Percentiles rank a stretch among this genome's conserved stretches.
These are phyloP conservation scores for Harpagifer antarcticus DNA, from an alignment of 2,797 vertebrate species.

Conservation along the genomic window DNA sequence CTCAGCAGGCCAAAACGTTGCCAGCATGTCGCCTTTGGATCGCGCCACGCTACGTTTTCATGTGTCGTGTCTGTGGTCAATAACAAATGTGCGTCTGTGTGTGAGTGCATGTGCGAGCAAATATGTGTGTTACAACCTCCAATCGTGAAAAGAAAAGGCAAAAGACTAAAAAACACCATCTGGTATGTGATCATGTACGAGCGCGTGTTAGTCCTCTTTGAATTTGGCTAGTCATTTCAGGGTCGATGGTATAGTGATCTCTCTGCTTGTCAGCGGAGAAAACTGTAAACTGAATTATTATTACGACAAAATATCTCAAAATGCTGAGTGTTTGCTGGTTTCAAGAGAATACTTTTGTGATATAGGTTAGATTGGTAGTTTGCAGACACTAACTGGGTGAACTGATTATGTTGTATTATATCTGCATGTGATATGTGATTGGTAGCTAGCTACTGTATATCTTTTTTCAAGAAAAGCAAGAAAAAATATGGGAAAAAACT, in stretches of 20 bases:
- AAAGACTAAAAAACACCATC: slow-evolving; percentile 61
- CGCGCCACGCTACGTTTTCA: neutral
- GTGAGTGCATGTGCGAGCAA: slow-evolving; percentile 48
- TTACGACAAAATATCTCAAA: slow-evolving; percentile 82
- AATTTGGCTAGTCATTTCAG: slow-evolving; percentile 80
- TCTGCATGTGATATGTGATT: slow-evolving; percentile 90
- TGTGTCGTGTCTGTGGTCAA: slow-evolving; percentile 15
- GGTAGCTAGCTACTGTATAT: slow-evolving; percentile 87
- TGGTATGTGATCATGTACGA: slow-evolving; percentile 80
- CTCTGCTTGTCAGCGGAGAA: slow-evolving; percentile 75
- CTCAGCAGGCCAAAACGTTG: slow-evolving; percentile 18
- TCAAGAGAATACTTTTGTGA: slow-evolving; percentile 87
- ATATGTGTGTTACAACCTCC: slow-evolving; percentile 32
- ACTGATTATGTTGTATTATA: slow-evolving; percentile 90
- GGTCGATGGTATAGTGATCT: slow-evolving; percentile 77
- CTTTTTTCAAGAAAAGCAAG: slow-evolving; percentile 80
- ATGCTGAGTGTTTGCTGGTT: slow-evolving; percentile 84
- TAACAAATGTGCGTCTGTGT: slow-evolving; percentile 35
- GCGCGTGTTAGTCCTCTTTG: slow-evolving; percentile 75
- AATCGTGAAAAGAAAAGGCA: slow-evolving; percentile 26
- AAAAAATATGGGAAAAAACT: slow-evolving; percentile 68
- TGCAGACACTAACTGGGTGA: slow-evolving; percentile 88
- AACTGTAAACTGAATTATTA: slow-evolving; percentile 82
- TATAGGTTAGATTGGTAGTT: slow-evolving; percentile 90
- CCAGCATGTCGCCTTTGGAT: neutral